Evolutionary conservation across 2,888 invertebrate species (phyloP).

Genomic region (Dryobota labecula): DNA sequence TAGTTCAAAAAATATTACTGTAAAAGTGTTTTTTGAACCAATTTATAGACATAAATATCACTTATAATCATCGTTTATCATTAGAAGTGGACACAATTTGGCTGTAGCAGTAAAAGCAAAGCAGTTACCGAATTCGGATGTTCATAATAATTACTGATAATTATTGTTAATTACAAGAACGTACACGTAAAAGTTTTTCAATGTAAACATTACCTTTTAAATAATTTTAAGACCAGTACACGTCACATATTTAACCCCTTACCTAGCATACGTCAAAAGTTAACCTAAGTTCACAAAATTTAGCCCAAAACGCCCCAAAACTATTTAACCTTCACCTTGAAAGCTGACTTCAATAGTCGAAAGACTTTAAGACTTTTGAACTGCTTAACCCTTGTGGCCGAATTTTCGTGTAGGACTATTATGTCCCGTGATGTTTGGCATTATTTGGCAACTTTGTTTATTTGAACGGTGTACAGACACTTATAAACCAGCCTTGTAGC

Average conservation of each 20-base stretch:
- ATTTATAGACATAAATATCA: no score
- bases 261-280: constrained; percentile 20
- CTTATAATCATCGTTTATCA: no score
- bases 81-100: not conserved
- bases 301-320: constrained; percentile 21
- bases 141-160: no score
- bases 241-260: constrained; percentile 6
- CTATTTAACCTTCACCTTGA: constrained; percentile 29
- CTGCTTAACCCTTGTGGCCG: constrained; percentile 22
- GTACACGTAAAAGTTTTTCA: not conserved
- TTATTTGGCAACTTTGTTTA: not conserved
- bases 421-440: not conserved
- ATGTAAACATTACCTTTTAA: not conserved
- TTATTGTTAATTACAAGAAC: not conserved
- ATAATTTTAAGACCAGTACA: constrained; percentile 1
- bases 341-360: constrained; percentile 18
- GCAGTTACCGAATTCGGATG: no score
- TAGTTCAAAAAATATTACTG: no score
- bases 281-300: constrained; percentile 11
- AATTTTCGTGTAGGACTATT: constrained; percentile 9
- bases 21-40: no score
- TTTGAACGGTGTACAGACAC: not conserved
- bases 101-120: not conserved
- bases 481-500: not conserved
- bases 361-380: constrained; percentile 35